Evolutionary conservation across 2,797 vertebrate genomes (phyloP).

Genomic region (Rhynchonycteris naso): DNA sequence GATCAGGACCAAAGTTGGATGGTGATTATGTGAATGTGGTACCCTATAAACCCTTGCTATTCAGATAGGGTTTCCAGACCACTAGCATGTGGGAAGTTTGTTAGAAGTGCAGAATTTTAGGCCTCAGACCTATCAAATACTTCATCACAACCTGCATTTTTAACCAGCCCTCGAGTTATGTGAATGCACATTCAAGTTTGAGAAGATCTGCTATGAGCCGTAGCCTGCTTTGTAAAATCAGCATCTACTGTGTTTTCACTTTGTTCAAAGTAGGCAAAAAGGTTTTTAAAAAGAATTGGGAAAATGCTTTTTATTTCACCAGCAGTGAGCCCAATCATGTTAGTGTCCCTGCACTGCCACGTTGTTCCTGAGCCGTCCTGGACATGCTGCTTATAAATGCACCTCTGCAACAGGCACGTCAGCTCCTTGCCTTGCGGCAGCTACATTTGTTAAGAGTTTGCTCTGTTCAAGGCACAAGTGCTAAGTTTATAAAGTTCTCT

Average conservation of each 20-base stretch:
- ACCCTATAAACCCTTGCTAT: conserved; percentile 23
- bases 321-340: conserved; percentile 3
- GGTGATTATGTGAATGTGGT: background rate
- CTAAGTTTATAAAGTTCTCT: conserved; percentile 29
- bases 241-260: background rate
- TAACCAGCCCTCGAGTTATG: background rate
- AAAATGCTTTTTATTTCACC: conserved; percentile 42
- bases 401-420: conserved; percentile 19
- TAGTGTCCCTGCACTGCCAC: background rate
- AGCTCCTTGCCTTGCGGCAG: conserved; percentile 14
- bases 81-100: background rate
- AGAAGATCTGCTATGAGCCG: background rate
- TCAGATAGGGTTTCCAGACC: background rate
- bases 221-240: conserved; percentile 1
- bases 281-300: background rate
- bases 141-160: conserved; percentile 35
- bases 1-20: background rate
- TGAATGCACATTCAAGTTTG: conserved; percentile 15
- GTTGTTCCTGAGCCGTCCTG: conserved; percentile 33
- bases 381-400: background rate
- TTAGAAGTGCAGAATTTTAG: conserved; percentile 6
- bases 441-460: conserved; percentile 44
- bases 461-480: background rate
- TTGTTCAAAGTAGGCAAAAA: conserved; percentile 32
- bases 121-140: background rate